Evolutionary conservation across 2,797 vertebrate genomes (phyloP).

Genomic region (Enteromius viviparus): DNA sequence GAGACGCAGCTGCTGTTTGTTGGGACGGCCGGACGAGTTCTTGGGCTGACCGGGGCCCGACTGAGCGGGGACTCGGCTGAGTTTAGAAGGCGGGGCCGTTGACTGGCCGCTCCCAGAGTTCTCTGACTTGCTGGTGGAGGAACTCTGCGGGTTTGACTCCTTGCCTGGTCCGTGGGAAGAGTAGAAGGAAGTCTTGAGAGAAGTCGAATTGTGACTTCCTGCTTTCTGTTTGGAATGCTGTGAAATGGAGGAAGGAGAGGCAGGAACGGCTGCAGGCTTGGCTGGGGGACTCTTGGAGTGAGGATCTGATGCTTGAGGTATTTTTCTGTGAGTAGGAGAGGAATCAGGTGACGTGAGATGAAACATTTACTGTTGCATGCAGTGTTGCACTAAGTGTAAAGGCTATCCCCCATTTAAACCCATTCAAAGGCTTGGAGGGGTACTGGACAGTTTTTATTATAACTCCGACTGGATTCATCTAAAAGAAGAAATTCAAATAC

Average conservation of each 20-base stretch:
- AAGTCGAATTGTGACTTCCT: slow-evolving; percentile 74
- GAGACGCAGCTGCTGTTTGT: slow-evolving; percentile 80
- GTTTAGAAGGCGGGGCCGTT: slow-evolving; percentile 74
- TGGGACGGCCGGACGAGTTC: slow-evolving; percentile 80
- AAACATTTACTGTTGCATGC: neutral
- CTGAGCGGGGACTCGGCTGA: slow-evolving; percentile 70
- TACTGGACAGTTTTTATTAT: too few species aligned
- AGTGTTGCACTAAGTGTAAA: neutral
- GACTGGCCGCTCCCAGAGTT: slow-evolving; percentile 77
- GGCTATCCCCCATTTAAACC: too few species aligned
- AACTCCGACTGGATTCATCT: too few species aligned
- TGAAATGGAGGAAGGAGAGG: slow-evolving; percentile 67
- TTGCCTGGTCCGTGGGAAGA: slow-evolving; percentile 73
- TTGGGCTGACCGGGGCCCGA: slow-evolving; percentile 75
- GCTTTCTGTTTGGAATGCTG: slow-evolving; percentile 76
- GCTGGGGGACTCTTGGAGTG: slow-evolving; percentile 70
- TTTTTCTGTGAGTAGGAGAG: slow-evolving; percentile 79
- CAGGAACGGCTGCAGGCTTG: slow-evolving; percentile 72
- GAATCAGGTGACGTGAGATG: slow-evolving; percentile 1
- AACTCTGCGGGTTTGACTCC: slow-evolving; percentile 63
- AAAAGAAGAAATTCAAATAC: too few species aligned
- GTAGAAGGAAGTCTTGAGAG: slow-evolving; percentile 73
- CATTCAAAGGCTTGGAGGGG: too few species aligned
- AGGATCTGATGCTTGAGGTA: slow-evolving; percentile 86
- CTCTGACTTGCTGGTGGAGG: slow-evolving; percentile 75